Conservation (phyloP, 2,113 vertebrate species). For the Cebus imitator region DNA sequence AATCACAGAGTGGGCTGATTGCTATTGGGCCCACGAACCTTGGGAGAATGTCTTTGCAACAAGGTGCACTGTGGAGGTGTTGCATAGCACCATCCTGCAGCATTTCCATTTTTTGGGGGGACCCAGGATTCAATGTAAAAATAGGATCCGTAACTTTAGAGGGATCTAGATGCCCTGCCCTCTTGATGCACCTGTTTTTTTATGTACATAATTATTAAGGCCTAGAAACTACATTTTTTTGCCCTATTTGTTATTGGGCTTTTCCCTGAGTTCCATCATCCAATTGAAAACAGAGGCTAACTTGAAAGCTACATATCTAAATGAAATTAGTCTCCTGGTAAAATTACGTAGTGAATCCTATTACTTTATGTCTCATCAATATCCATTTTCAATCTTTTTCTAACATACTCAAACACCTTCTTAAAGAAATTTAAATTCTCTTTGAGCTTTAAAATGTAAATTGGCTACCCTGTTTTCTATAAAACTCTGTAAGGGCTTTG, state of each 20-base stretch:
- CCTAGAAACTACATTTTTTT: neutral
- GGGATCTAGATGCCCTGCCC: neutral
- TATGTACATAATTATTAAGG: neutral
- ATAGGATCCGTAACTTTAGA: neutral
- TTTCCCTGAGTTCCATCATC: neutral
- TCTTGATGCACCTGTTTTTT: neutral
- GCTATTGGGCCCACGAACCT: neutral
- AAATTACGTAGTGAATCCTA: neutral
- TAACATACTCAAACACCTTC: neutral
- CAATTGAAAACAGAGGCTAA: neutral
- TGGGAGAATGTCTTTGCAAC: neutral
- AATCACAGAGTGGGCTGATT: neutral
- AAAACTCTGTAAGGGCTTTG: neutral
- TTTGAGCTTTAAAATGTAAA: neutral
- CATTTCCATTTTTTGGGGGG: neutral
- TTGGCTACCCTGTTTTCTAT: neutral
- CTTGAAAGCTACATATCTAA: neutral
- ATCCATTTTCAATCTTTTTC: neutral
- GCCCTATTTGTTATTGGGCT: neutral
- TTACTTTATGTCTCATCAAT: neutral
- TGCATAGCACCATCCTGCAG: neutral
- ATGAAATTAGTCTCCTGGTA: neutral
- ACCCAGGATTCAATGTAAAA: neutral
- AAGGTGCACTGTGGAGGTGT: neutral
- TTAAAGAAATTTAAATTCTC: neutral